Conservation (phyloP, 2,888 invertebrate species). For the Temnothorax rugatulus region DNA sequence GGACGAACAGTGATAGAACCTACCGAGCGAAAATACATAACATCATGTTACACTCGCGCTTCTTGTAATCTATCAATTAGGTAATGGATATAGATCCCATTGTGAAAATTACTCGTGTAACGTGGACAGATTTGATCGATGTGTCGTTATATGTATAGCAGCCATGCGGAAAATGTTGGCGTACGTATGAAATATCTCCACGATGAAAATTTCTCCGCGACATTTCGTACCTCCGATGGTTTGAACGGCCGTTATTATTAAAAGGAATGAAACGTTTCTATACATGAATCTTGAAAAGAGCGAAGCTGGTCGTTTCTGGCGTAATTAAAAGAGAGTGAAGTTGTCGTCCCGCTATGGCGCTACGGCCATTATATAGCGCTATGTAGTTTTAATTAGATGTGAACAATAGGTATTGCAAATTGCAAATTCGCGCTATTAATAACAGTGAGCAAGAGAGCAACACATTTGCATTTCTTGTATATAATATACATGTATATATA, state of each 20-base stretch:
- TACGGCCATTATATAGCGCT: background rate
- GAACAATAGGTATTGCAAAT: slow-evolving; percentile 46
- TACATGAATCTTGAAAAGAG: background rate
- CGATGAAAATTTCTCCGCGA: slow-evolving; percentile 1
- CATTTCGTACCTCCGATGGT: slow-evolving; percentile 4
- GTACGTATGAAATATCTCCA: background rate
- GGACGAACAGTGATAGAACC: slow-evolving; percentile 16
- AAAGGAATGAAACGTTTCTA: background rate
- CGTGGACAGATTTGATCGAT: slow-evolving; percentile 38
- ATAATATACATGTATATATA: slow-evolving; percentile 9
- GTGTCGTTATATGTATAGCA: background rate
- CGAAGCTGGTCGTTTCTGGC: background rate
- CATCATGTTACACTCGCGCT: slow-evolving; percentile 35
- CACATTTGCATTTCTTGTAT: slow-evolving; percentile 61
- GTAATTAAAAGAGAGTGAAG: slow-evolving; percentile 39
- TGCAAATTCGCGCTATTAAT: slow-evolving; percentile 39
- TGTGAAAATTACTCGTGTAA: slow-evolving; percentile 58
- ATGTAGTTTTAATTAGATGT: slow-evolving; percentile 46
- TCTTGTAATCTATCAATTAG: slow-evolving; percentile 70
- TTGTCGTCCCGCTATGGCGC: slow-evolving; percentile 16
- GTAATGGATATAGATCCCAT: slow-evolving; percentile 48
- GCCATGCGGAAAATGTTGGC: slow-evolving; percentile 8
- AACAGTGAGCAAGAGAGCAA: slow-evolving; percentile 13
- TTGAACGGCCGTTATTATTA: background rate
- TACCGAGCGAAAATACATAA: slow-evolving; percentile 62